Base-by-base conservation (phyloP, 53 echinoderm and acorn worm species). In the Glandiceps talaboti region DNA sequence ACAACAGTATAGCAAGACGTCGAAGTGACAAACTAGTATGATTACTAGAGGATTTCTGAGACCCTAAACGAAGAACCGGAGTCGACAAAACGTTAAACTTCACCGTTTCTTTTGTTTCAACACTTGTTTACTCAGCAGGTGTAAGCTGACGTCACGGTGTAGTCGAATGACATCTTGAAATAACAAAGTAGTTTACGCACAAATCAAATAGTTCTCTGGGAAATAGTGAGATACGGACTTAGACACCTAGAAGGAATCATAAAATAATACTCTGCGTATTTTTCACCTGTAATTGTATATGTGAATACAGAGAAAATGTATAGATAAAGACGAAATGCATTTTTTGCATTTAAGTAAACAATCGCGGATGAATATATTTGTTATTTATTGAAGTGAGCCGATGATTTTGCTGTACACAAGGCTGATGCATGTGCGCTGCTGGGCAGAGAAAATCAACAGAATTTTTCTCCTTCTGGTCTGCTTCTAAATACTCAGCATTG, bases 51-150 rank as follows among this genome's bases (percentile, higher is more conserved):
- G 64, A 6, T 6, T 45, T 12, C 20, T 20, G 64, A 45, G 64
- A 6, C 64, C 20, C 6, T 45, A 45, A 45, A 45, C 64, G 64
- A 45, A 45, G 64, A 45, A 45, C 64, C 64, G 64, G 64, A 6
- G 6, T 45, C 64, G 20, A 6, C 20, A 20, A 12, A 45, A 45
- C 64, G 6, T 45, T 20, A 45, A 20, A 45, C 64, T 89, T 82
- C 89, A 85, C 81, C 82, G 86, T 85, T 91, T 94, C 87, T 87
- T 94, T 92, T 94, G 89, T 94, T 89, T 92, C 89, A 81, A 86
- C 74, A 74, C 80, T 89, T 94, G 94, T 94, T 94, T 94, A 94
- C 94, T 87, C 88, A 94, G 94, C 86, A 89, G 80, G 80, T 80
- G 80, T 80, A 80, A 72, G 33, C 80, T 80, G 80, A 80, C 80